phyloP scores from a whole-genome alignment of 2,797 vertebrate species.

The Passerculus sandwichensis region DNA sequence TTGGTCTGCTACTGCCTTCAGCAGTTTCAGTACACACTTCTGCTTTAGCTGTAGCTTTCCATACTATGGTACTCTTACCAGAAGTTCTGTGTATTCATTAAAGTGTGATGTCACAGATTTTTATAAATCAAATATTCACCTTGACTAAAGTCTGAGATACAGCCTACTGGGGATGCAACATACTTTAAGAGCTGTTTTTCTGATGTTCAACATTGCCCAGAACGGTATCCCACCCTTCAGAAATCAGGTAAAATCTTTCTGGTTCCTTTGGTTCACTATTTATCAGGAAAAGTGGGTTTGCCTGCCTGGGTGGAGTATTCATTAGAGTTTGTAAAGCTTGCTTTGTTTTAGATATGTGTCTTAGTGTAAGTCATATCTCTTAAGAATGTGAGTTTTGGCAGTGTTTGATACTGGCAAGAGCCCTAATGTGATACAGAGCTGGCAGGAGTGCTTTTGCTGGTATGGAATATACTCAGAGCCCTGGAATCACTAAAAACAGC shows the following conservation, averaged over 20 bases:
- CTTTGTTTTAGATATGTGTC: background rate
- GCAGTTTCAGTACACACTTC: background rate
- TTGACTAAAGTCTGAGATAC: background rate
- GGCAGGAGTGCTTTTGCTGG: background rate
- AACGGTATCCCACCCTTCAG: background rate
- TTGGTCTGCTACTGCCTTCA: background rate
- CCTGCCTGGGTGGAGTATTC: background rate
- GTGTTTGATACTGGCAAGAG: background rate
- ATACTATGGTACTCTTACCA: background rate
- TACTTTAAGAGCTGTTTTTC: background rate
- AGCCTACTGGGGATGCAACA: background rate
- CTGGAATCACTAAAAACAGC: background rate
- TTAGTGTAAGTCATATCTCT: background rate
- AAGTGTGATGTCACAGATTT: background rate
- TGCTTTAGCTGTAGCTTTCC: background rate
- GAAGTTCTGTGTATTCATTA: background rate
- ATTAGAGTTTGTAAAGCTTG: background rate
- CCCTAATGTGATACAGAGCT: background rate
- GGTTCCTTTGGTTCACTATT: background rate
- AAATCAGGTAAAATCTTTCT: background rate
- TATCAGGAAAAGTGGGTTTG: background rate
- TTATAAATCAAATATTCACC: background rate
- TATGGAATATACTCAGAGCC: background rate
- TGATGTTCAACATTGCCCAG: background rate
- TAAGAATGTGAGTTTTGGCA: constrained; percentile 30